phyloP scores from a whole-genome alignment of 1,140 invertebrate species.

The Rhopalosiphum maidis region DNA sequence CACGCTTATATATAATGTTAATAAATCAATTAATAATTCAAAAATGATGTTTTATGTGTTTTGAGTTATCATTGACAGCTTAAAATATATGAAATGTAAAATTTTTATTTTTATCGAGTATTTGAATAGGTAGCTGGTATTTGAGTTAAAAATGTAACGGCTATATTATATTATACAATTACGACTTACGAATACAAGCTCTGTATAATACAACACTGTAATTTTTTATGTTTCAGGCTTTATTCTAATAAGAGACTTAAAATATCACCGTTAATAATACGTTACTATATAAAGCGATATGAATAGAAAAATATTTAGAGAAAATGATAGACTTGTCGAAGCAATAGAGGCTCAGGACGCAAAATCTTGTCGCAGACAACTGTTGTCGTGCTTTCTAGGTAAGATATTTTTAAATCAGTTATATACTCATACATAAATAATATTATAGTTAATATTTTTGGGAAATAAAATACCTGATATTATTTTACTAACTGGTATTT shows the following conservation, averaged over 20 bases:
- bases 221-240: not conserved
- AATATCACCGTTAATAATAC: not conserved
- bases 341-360: not conserved
- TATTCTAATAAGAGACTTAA: not conserved
- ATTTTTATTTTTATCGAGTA: no score
- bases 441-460: not conserved
- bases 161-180: not conserved
- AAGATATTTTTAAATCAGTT: not conserved
- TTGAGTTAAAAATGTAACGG: not conserved
- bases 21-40: no score
- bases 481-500: not conserved
- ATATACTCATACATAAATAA: not conserved
- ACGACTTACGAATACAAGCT: not conserved
- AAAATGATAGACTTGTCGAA: slow-evolving; percentile 20
- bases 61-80: no score
- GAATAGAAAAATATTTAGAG: not conserved
- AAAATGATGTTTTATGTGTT: no score
- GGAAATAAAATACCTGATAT: not conserved
- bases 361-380: not conserved
- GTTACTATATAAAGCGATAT: not conserved
- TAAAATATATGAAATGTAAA: no score
- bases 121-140: not conserved
- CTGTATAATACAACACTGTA: not conserved
- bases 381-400: slow-evolving; percentile 27
- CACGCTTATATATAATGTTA: no score